Conservation (phyloP, 2,797 vertebrate genomes). For the Syndactyla subalaris region DNA sequence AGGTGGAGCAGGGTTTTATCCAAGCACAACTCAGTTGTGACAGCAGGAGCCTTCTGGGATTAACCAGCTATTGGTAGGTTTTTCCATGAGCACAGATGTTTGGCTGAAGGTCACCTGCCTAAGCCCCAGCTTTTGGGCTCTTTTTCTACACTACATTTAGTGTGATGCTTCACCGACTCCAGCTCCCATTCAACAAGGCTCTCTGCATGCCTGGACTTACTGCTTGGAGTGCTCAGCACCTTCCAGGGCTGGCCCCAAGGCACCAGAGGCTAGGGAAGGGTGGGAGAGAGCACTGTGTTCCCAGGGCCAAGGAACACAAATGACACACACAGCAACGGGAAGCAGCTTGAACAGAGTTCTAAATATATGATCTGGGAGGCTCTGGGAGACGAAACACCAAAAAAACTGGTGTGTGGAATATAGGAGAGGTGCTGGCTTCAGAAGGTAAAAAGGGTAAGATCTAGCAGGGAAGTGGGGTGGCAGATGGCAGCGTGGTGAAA, state of each 20-base stretch:
- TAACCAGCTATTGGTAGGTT: conserved; percentile 21
- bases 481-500: background rate
- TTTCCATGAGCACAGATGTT: conserved; percentile 51
- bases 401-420: background rate
- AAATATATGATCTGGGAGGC: background rate
- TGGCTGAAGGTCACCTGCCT: conserved; percentile 53
- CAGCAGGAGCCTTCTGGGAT: conserved; percentile 44
- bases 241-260: background rate
- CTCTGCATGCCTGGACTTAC: background rate
- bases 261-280: background rate
- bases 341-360: background rate
- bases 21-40: background rate
- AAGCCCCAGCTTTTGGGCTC: conserved; percentile 6
- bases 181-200: background rate
- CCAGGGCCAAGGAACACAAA: background rate
- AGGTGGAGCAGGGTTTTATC: conserved; percentile 51
- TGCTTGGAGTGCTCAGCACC: background rate
- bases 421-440: background rate
- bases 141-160: conserved; percentile 5
- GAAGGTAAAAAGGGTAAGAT: background rate
- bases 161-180: background rate
- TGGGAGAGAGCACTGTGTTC: background rate
- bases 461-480: background rate
- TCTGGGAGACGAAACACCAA: background rate
- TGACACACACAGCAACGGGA: background rate